Conservation (phyloP, 2,888 invertebrate genomes). For the Lasioglossum figueresi region DNA sequence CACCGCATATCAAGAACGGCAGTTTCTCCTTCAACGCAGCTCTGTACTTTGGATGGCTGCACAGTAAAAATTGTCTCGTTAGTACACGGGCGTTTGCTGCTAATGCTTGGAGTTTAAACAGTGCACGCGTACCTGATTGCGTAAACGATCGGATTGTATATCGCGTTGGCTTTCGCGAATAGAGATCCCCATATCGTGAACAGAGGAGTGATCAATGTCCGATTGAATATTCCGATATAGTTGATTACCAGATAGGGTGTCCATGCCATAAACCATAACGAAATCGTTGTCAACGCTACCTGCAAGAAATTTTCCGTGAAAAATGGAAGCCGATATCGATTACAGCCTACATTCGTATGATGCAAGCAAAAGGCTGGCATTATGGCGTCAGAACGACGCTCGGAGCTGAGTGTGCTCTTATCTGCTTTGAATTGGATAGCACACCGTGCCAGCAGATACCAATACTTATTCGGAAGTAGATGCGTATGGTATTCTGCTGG, state of each 20-base stretch:
- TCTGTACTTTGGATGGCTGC: slow-evolving; percentile 92
- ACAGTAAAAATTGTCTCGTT: slow-evolving; percentile 54
- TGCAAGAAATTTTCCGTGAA: slow-evolving; percentile 63
- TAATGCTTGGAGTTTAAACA: not conserved
- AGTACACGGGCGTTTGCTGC: not conserved
- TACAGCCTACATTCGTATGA: no score
- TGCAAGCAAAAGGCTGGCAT: no score
- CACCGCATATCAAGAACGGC: slow-evolving; percentile 89
- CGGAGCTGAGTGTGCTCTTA: no score
- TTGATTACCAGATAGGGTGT: slow-evolving; percentile 90
- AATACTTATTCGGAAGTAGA: no score
- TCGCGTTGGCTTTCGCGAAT: slow-evolving; percentile 88
- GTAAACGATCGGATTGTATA: slow-evolving; percentile 86
- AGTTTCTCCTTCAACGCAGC: slow-evolving; percentile 90
- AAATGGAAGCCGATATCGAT: not conserved
- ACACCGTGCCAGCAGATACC: no score
- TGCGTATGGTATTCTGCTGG: no score
- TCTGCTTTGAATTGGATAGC: no score
- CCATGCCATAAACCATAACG: slow-evolving; percentile 89
- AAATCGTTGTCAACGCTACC: slow-evolving; percentile 87
- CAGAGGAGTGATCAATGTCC: slow-evolving; percentile 90
- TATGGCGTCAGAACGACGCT: no score
- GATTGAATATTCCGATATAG: slow-evolving; percentile 91
- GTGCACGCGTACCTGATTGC: slow-evolving; percentile 84
- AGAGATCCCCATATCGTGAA: slow-evolving; percentile 95